Evolutionary conservation across 2,797 vertebrate species (phyloP).

Genomic region (Epinephelus coioides): DNA sequence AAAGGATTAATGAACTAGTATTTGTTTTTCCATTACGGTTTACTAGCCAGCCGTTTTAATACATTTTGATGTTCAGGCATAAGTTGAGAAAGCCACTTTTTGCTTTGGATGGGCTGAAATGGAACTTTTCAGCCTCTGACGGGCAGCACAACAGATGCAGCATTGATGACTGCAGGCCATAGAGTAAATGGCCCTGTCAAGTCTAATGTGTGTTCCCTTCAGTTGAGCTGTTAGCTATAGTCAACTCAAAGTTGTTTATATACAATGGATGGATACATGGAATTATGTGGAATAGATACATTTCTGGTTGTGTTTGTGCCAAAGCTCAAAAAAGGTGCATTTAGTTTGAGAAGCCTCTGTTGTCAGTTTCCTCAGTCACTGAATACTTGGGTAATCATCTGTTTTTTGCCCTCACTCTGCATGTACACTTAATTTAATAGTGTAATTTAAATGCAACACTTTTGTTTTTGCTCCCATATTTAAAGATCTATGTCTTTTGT

Average conservation of each 20-base stretch:
- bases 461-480: too few relatives aligned
- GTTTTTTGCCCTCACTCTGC: neutral
- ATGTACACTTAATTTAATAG: neutral
- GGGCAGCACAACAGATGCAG: slow-evolving; percentile 3
- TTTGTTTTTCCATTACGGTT: slow-evolving; percentile 19
- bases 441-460: too few relatives aligned
- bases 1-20: neutral
- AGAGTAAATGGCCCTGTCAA: neutral
- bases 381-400: neutral
- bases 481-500: too few relatives aligned
- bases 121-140: slow-evolving; percentile 9
- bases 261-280: neutral
- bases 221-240: neutral
- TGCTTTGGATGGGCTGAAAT: slow-evolving; percentile 6
- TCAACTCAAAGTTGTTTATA: neutral
- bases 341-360: neutral
- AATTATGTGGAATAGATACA: neutral
- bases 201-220: neutral
- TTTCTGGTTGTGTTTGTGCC: neutral
- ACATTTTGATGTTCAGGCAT: neutral
- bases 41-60: neutral
- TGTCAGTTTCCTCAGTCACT: neutral
- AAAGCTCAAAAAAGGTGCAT: neutral
- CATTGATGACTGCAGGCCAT: slow-evolving; percentile 7
- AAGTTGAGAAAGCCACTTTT: neutral